Percentiles rank a stretch among this genome's conserved stretches.
phyloP scores from a whole-genome alignment of 2,797 vertebrate species.

The Gymnocypris eckloni region DNA sequence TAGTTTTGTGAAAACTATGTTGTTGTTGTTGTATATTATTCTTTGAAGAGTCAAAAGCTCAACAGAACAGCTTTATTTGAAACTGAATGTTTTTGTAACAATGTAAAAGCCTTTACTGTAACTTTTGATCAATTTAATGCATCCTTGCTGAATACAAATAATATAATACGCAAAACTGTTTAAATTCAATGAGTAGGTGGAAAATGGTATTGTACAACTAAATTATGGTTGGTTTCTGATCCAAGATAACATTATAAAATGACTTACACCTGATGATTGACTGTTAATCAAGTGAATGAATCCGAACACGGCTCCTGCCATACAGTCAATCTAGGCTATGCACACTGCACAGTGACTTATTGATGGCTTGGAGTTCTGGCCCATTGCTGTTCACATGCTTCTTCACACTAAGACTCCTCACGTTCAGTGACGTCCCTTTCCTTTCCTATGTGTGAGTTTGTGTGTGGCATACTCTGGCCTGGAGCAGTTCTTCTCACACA shows the following conservation, averaged over 20 bases:
- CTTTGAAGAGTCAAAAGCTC: not conserved
- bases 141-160: not conserved
- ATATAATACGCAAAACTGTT: not conserved
- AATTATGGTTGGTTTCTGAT: not conserved
- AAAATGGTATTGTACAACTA: not conserved
- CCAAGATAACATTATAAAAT: not conserved
- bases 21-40: not conserved
- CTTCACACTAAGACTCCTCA: slow-evolving; percentile 22
- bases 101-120: not conserved
- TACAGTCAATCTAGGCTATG: not conserved
- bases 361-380: not conserved
- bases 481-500: slow-evolving; percentile 62
- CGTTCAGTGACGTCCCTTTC: slow-evolving; percentile 19
- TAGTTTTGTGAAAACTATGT: no score
- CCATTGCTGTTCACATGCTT: not conserved
- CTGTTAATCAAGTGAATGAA: slow-evolving; percentile 10
- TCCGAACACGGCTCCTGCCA: not conserved
- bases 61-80: not conserved
- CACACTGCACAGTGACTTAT: slow-evolving; percentile 13
- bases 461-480: slow-evolving; percentile 65
- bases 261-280: not conserved
- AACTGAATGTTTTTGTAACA: not conserved
- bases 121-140: not conserved
- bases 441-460: slow-evolving; percentile 17
- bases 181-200: no score